Percentiles rank a stretch among this genome's conserved stretches.
Evolutionary conservation across 1,140 invertebrate species (phyloP).

Genomic region (Lepidostoma basale): DNA sequence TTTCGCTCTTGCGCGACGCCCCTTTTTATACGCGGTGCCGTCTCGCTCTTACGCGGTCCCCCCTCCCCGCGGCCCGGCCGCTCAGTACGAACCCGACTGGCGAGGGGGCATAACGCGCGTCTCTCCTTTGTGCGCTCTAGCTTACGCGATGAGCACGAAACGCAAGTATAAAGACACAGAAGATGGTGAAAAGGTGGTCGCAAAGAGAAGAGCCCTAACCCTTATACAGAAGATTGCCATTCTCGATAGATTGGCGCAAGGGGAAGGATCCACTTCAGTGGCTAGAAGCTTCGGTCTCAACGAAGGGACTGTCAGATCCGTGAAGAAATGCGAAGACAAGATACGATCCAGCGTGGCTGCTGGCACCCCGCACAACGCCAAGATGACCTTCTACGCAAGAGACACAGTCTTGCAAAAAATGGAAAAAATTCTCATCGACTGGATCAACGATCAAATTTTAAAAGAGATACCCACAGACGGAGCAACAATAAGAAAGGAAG

Average conservation of each 20-base stretch:
- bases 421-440: slow-evolving; percentile 30
- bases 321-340: slow-evolving; percentile 27
- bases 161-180: neutral
- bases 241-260: slow-evolving; percentile 17
- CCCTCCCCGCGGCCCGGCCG: neutral
- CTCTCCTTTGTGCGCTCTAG: neutral
- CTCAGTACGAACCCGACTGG: neutral
- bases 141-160: neutral
- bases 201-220: slow-evolving; percentile 2
- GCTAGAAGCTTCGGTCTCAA: slow-evolving; percentile 21
- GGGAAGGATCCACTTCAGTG: slow-evolving; percentile 18
- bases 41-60: slow-evolving; percentile 23
- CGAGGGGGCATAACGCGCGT: neutral
- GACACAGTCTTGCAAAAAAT: slow-evolving; percentile 11
- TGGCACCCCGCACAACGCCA: slow-evolving; percentile 12
- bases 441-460: slow-evolving; percentile 28
- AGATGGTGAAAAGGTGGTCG: neutral
- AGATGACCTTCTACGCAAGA: slow-evolving; percentile 16
- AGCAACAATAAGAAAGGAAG: slow-evolving; percentile 33
- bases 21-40: slow-evolving; percentile 18
- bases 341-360: slow-evolving; percentile 18
- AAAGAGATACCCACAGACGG: slow-evolving; percentile 18
- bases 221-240: slow-evolving; percentile 28
- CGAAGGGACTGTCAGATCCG: slow-evolving; percentile 31
- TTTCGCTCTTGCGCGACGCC: slow-evolving; percentile 2